Base-by-base conservation (phyloP, 2,888 invertebrate species). In the Euplagia quadripunctaria region DNA sequence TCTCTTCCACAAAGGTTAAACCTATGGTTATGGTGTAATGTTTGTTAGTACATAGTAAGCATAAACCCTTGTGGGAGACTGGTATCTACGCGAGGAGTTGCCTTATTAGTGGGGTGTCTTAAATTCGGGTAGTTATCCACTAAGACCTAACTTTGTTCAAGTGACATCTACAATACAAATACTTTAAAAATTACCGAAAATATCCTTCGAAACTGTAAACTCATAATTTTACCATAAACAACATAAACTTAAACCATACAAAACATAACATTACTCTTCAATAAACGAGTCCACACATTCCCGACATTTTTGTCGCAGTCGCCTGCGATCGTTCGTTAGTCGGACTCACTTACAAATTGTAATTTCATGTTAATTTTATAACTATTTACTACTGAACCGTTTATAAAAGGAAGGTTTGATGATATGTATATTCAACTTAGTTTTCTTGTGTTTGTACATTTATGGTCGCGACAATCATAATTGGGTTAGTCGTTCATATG, bases 321-420 rank as follows among this genome's bases (percentile, higher is more conserved):
- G 68, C 8, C 49, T 65, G 58, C 58, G 72, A 72, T 67, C 20
- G 65, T 73, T 76, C 78, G 80, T 83, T 84, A 82, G 83, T 82
- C 78, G 77, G 79, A 51, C 74, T 82, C 78, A 80, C 82, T 82
- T 83, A 80, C 80, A 90, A 92, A 92, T 92, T 89, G 91, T 91
- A 86, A 90, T 91, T 90, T 88, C 88, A 92, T 93, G 92, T 91
- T 90, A 91, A 93, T 93, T 92, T 92, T 91, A 92, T 90, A 81
- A 85, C 88, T 89, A 89, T 92, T 92, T 92, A 92, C 88, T 87
- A 83, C 84, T 77, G 52, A 72, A 76, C 82, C 86, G 87, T 87
- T 86, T 88, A 86, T 87, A 85, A 84, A 80, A 80, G 78, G 73
- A 80, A 79, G 66, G 72, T 73, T 75, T 81, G 74, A 73, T 74